A percentile compares a stretch with the other conserved stretches of the same genome.
Conservation (phyloP, 2,113 vertebrate species). For the Podarcis cretensis region DNA sequence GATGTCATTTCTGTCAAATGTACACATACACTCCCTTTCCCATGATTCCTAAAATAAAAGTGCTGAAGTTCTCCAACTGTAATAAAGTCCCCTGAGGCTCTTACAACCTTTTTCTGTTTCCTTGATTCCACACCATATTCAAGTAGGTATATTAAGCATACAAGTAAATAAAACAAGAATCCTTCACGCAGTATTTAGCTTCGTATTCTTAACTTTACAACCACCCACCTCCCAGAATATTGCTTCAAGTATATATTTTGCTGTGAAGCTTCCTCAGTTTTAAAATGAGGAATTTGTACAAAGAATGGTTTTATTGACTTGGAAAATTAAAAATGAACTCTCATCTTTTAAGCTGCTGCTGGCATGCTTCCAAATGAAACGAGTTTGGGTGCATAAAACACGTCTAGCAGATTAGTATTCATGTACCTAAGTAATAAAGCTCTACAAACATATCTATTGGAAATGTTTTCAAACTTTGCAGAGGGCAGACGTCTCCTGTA, state of each 20-base stretch:
- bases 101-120: conserved; percentile 1
- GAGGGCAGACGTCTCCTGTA: background rate
- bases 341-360: conserved; percentile 27
- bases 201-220: conserved; percentile 29
- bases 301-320: conserved; percentile 30
- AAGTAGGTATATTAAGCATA: background rate
- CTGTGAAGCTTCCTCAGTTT: conserved; percentile 40
- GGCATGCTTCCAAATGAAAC: conserved; percentile 8
- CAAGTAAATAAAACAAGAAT: conserved; percentile 26
- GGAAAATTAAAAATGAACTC: conserved; percentile 49
- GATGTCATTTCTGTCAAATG: conserved; percentile 56
- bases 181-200: conserved; percentile 22
- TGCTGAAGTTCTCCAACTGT: conserved; percentile 46
- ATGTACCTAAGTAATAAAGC: conserved; percentile 15
- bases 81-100: conserved; percentile 25
- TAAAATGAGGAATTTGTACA: conserved; percentile 42
- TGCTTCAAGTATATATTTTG: conserved; percentile 48
- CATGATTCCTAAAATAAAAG: conserved; percentile 40
- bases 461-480: conserved; percentile 20
- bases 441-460: background rate
- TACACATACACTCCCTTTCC: conserved; percentile 65
- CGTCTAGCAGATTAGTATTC: conserved; percentile 15
- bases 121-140: background rate
- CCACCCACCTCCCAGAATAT: background rate
- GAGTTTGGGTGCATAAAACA: conserved; percentile 19